Base-by-base conservation (phyloP, 1,140 invertebrate genomes). In the Leptoteleia sp. region DNA sequence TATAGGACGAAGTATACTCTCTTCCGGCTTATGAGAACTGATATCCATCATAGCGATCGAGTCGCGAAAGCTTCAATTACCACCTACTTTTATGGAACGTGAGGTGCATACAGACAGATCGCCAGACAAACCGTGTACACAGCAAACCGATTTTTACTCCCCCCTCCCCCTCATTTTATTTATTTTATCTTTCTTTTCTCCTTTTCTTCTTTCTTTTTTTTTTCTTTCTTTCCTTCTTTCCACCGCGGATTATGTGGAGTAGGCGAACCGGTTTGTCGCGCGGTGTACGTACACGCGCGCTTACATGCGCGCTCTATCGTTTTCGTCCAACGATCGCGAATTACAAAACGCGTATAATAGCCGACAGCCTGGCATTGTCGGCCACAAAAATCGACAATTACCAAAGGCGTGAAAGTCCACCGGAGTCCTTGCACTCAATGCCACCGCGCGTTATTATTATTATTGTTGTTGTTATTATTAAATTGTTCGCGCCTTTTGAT, bases 51-150 rank as follows among this genome's bases (percentile, higher is more conserved):
- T 47, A 57, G 50, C 50, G 40, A 68, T 31, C 45, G 42, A 13
- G 27, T 68, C 64, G 42, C 65, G 52, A 70, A 70, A 70, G 65
- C 65, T 59, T 70, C 65, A 70, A 70, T 70, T 70, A 70, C 52
- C 65, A 70, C 65, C 65, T 70, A 70, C 65, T 70, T 70, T 67
- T 67, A 54, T 67, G 15, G 52, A 40, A 7, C 50, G 40, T 15
- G 50, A 55, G 64, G 64, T 48, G 52, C 65, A 57, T 40, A 40
- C 52, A 50, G 65, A 65, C 47, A 42, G 61, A 54, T 65, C 37
- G 62, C 37, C 48, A 65, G 62, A 64, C 59, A 33, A 9, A 52
- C 54, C 4, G 33, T 64, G 19, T 50, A 50, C 45, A 64, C 45
- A 40, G 59, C 59, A 17, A 19, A 2, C 16, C 9, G 17, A 37